Evolutionary conservation across 2,888 invertebrate genomes (phyloP).

Genomic region (Ceramica pisi): DNA sequence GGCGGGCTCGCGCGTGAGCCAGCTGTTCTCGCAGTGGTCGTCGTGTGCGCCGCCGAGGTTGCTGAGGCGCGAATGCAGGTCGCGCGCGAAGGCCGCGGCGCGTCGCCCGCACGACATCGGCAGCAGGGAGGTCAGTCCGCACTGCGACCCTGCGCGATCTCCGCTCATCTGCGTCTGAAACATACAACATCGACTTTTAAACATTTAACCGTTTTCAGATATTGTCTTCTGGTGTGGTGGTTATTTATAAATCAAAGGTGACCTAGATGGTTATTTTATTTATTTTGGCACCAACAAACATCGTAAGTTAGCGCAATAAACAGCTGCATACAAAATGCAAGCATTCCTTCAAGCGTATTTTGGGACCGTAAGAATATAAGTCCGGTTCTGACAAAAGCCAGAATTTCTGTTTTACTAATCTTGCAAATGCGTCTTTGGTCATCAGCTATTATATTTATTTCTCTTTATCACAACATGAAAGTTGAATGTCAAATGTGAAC

Average conservation of each 20-base stretch:
- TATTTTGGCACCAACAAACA: constrained; percentile 59
- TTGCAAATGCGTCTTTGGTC: constrained; percentile 26
- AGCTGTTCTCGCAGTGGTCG: constrained; percentile 85
- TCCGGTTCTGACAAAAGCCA: background rate
- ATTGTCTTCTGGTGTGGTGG: constrained; percentile 28
- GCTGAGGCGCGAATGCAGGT: constrained; percentile 94
- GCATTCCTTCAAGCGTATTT: constrained; percentile 37
- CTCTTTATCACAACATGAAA: constrained; percentile 74
- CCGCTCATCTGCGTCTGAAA: constrained; percentile 91
- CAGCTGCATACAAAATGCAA: constrained; percentile 46
- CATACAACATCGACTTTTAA: constrained; percentile 56
- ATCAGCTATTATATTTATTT: constrained; percentile 46
- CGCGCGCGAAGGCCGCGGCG: constrained; percentile 95
- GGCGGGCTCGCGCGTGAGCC: constrained; percentile 80
- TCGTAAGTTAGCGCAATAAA: constrained; percentile 52
- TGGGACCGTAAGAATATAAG: background rate
- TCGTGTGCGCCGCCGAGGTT: constrained; percentile 92
- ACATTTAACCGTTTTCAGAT: constrained; percentile 26
- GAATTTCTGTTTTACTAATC: constrained; percentile 22
- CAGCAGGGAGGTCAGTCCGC: constrained; percentile 93
- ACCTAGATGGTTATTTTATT: constrained; percentile 60
- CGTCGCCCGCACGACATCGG: constrained; percentile 95
- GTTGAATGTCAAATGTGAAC: constrained; percentile 88
- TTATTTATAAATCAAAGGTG: constrained; percentile 62
- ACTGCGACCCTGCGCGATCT: constrained; percentile 90